A percentile compares a stretch with the other conserved stretches of the same genome.
These are phyloP conservation scores for Zaprionus vittiger DNA, from an alignment of 1,140 invertebrate species.

Conservation along the genomic window DNA sequence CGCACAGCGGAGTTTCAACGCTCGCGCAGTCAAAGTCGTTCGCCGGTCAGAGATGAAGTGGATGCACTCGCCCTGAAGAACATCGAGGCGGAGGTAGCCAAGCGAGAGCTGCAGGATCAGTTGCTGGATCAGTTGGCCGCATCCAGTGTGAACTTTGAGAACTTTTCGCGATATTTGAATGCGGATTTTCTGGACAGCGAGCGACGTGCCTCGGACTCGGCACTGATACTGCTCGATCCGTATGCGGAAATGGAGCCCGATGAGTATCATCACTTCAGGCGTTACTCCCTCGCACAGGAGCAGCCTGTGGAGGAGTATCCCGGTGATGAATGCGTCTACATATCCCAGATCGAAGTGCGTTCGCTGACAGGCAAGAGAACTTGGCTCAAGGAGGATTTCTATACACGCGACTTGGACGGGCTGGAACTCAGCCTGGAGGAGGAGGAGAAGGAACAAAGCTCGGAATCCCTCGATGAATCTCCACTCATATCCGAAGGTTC, in stretches of 20 bases:
- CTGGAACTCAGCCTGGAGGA: slow-evolving; percentile 15
- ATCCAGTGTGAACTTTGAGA: slow-evolving; percentile 66
- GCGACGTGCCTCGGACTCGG: slow-evolving; percentile 74
- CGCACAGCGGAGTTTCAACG: slow-evolving; percentile 72
- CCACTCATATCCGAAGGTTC: slow-evolving; percentile 39
- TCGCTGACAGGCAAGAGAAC: slow-evolving; percentile 69
- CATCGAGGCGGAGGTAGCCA: slow-evolving; percentile 62
- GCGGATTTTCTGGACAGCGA: slow-evolving; percentile 75
- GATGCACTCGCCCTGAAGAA: slow-evolving; percentile 38
- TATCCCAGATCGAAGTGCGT: slow-evolving; percentile 74
- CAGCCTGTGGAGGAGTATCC: slow-evolving; percentile 78
- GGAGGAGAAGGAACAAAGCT: neutral
- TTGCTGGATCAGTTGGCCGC: slow-evolving; percentile 65
- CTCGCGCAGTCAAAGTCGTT: slow-evolving; percentile 75
- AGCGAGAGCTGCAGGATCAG: slow-evolving; percentile 69
- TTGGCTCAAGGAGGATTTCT: slow-evolving; percentile 77
- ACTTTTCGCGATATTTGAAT: slow-evolving; percentile 72
- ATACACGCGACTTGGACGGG: slow-evolving; percentile 45
- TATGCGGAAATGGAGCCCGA: slow-evolving; percentile 67
- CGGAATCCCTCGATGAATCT: neutral
- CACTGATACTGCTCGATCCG: slow-evolving; percentile 55
- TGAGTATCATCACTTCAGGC: slow-evolving; percentile 79
- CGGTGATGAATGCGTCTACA: slow-evolving; percentile 74
- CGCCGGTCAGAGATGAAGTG: slow-evolving; percentile 47
- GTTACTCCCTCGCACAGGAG: slow-evolving; percentile 77